Percentiles rank a stretch among this genome's conserved stretches.
These are phyloP conservation scores for Andinoacara biseriatus DNA, from an alignment of 2,113 vertebrate genomes.

Conservation along the genomic window DNA sequence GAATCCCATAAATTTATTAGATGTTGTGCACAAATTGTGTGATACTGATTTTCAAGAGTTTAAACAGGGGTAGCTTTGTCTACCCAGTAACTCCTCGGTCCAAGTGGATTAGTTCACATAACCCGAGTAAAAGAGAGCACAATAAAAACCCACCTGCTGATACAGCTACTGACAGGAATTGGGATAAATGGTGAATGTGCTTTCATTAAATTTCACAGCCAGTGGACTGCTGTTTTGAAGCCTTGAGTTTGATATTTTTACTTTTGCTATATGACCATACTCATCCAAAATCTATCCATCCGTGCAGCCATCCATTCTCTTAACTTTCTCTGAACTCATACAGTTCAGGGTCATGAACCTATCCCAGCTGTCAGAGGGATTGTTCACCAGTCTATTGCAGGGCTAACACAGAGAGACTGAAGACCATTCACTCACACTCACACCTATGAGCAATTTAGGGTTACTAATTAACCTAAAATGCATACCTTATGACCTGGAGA, in stretches of 20 bases:
- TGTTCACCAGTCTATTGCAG: rapidly evolving
- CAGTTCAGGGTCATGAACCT: not conserved
- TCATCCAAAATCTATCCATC: not conserved
- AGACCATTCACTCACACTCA: not conserved
- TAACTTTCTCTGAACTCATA: not conserved
- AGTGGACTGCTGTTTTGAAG: not conserved
- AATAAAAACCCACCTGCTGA: rapidly evolving
- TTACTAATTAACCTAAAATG: not conserved
- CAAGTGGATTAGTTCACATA: not conserved
- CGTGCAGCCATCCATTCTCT: not conserved
- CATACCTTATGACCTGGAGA: not conserved
- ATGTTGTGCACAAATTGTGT: too few relatives aligned
- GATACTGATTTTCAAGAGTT: too few relatives aligned
- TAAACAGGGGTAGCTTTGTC: not conserved
- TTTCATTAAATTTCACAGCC: too few relatives aligned
- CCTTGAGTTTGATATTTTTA: not conserved
- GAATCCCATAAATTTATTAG: not conserved
- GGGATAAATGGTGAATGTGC: rapidly evolving
- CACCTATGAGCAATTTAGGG: not conserved
- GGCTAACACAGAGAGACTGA: not conserved
- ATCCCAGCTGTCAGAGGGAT: not conserved
- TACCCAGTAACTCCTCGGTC: not conserved
- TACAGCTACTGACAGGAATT: not conserved
- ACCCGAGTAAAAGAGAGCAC: not conserved
- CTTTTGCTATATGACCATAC: not conserved